Evolutionary conservation across 2,113 vertebrate genomes (phyloP), one percentile per base, ranked within the genome.

Genomic region (Dipodomys spectabilis): DNA sequence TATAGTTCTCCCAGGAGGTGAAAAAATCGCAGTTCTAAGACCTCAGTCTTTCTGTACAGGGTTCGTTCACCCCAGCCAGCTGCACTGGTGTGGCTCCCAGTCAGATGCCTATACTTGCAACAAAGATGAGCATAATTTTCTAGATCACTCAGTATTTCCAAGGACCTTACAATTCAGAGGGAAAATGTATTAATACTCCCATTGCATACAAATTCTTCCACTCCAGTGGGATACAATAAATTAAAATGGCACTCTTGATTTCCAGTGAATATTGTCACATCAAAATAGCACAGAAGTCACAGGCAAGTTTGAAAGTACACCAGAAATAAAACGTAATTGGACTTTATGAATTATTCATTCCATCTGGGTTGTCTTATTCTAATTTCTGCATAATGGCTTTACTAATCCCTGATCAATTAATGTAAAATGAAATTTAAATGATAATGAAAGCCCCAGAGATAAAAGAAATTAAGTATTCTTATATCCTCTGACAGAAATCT

Each of bases 361-460:
- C 96, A 97, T 97, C 97, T 97, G 97, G 96, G 97, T 97, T 88
- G 96, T 96, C 97, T 97, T 96, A 95, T 95, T 97, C 96, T 98
- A 96, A 98, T 98, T 98, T 98, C 97, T 97, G 97, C 97, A 97
- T 98, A 98, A 98, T 98, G 93, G 97, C 96, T 98, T 96, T 96
- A 96, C 98, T 98, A 98, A 98, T 98, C 98, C 98, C 98, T 96
- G 97, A 98, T 98, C 98, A 98, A 98, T 98, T 98, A 98, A 98
- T 97, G 97, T 97, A 96, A 98, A 98, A 98, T 98, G 97, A 98
- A 98, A 98, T 98, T 98, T 98, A 98, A 98, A 98, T 98, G 98
- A 98, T 97, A 98, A 98, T 98, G 97, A 98, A 98, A 98, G 97
- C 98, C 97, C 98, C 92, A 96, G 98, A 98, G 98, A 98, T 95